Evolutionary conservation across 2,888 invertebrate genomes (phyloP), one percentile per base, ranked within the genome.

Genomic region (Antheraea assamensis): DNA sequence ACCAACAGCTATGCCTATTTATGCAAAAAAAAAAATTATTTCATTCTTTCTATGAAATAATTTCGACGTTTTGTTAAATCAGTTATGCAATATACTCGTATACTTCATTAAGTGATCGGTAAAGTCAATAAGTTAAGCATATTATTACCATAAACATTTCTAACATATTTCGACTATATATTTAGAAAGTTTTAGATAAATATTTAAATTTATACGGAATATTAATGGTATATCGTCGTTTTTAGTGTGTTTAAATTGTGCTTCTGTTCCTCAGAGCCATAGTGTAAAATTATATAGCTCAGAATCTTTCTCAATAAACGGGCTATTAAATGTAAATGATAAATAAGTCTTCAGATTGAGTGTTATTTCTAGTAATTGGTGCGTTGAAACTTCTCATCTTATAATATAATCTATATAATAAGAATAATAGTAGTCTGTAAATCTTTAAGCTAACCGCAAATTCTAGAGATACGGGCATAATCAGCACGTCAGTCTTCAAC

Each of bases 181-280:
- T 27, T 64, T 64, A 64, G 61, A 64, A 64, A 64, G 61, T 64
- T 64, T 27, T 64, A 64, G 61, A 64, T 64, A 30, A 66, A 49
- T 52, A 30, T 52, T 72, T 64, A 30, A 15, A 61, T 61, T 30
- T 0, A 30, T 64, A 10, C 30, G 24, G 8, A 24, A n/a, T 1
- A 24, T n/a, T 55, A 55, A 55, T 8, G n/a, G 10, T 55, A 21
- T 10, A 4, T 21, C 55, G 21, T 3, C 8, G 7, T n/a, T 55
- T 55, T 5, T 7, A n/a, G 55, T 1, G n/a, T 21, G 55, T n/a
- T 55, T 8, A n/a, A n/a, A 7, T n/a, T n/a, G 3, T n/a, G n/a
- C 21, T 52, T 49, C 17, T n/a, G 21, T 55, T 3, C 55, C 7
- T 21, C 7, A 8, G 24, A 24, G n/a, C 24, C 58, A 2, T n/a